Base-by-base conservation (phyloP, 2,113 vertebrate species). In the Murina feae region DNA sequence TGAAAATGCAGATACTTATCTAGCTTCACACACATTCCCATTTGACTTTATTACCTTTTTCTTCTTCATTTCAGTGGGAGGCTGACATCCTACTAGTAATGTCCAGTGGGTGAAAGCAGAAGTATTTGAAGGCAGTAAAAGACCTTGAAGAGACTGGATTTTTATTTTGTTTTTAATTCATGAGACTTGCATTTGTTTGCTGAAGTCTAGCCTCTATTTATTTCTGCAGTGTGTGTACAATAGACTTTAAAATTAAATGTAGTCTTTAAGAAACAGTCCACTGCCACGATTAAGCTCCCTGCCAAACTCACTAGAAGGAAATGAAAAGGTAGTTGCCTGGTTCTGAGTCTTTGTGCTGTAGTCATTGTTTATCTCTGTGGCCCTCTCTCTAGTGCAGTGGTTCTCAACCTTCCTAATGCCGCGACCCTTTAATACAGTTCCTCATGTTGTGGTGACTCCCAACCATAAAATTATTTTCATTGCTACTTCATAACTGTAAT, bases 121-220 rank as follows among this genome's bases (percentile, higher is more conserved):
- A 80, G 23, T 89, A 44, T 66, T 93, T 91, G 65, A 84, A 20
- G 91, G 37, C 65, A 69, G 11, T 63, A 91, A 91, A 97, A 83
- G 82, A 78, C 32, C 42, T 92, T 69, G 55, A 12, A 91, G 42
- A 93, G n/a, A 23, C 8, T 72, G 8, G 37, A 72, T 94, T 88
- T 72, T 83, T 90, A 84, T 90, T 93, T 79, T 68, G 21, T 86
- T 89, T 94, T 96, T 69, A 86, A 44, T 87, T 95, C 65, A 47
- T 75, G 44, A 65, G n/a, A 75, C 81, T 82, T 12, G 0, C 74
- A 39, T 69, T 94, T 95, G 17, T 91, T 86, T 60, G 53, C 8
- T 87, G 68, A 90, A 28, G 25, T 49, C 10, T 93, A 53, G 9
- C 16, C n/a, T 89, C 8, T 66, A 4, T 82, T 87, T 79, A 5